Evolutionary conservation across 1,140 invertebrate genomes (phyloP), one percentile per base, ranked within the genome.

Genomic region (Heliconius hermathena): DNA sequence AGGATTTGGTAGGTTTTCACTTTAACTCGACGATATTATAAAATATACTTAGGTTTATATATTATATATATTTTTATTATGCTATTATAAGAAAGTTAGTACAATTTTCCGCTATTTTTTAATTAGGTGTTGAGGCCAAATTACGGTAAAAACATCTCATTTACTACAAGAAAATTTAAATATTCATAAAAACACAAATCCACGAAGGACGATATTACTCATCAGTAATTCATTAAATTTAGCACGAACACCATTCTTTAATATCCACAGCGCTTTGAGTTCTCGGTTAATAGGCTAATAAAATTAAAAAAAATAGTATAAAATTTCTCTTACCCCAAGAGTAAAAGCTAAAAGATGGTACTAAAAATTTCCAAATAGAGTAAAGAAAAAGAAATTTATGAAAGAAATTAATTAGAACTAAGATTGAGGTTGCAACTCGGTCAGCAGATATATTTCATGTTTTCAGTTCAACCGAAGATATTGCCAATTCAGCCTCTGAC

Each of bases 381-480:
- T 29, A 16, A 66, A 66, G 49, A 66, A 8, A 36, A 72, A 38
- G 70, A 26, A 71, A 71, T 54, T 77, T 71, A 74, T 71, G 33
- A 41, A 72, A 33, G 18, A 38, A 70, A 66, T 79, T 79, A 79
- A 78, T 79, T 71, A 75, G 52, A 76, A 72, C 73, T 54, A 75
- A 54, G 70, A 71, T 66, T 52, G 20, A 71, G 36, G 41, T 66
- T 29, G 49, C 75, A 41, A 74, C 82, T 66, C 26, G 74, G 18
- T 70, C 33, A n/a, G 66, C 22, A 72, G 1, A 41, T 16, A 84
- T 76, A 76, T 73, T 78, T 81, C 60, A 22, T 66, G 76, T 72
- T 88, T 91, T 88, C 96, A 98, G 98, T 98, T 89, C 97, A 97
- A 77, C 98, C 98, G 75, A 98, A 97, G 95, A 98, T 98, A 90